Evolutionary conservation across 1,140 invertebrate genomes (phyloP).

Genomic region (Drosophila biarmipes): DNA sequence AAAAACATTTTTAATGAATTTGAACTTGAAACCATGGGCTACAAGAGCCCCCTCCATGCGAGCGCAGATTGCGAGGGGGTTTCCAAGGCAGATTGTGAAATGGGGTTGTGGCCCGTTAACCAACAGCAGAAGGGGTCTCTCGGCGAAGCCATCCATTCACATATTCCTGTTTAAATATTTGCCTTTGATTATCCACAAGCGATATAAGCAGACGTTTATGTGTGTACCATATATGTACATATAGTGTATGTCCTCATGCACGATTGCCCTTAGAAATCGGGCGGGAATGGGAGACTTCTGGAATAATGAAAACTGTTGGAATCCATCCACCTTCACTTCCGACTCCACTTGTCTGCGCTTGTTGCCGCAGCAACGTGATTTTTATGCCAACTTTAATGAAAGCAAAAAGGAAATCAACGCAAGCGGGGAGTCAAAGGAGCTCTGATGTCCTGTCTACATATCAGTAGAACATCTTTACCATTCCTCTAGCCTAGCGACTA

Average conservation of each 20-base stretch:
- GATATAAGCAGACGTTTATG: slow-evolving; percentile 42
- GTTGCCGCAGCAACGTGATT: slow-evolving; percentile 68
- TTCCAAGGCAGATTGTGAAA: slow-evolving; percentile 8
- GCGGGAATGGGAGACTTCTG: background rate
- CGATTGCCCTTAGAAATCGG: slow-evolving; percentile 32
- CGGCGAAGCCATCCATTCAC: slow-evolving; percentile 18
- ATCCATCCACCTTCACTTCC: slow-evolving; percentile 1
- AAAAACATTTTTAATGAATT: slow-evolving; percentile 51
- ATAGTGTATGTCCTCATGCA: slow-evolving; percentile 20
- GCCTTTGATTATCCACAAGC: slow-evolving; percentile 76
- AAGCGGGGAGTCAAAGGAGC: background rate
- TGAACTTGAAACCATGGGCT: slow-evolving; percentile 39
- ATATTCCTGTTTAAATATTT: slow-evolving; percentile 79
- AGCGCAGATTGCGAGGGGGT: background rate
- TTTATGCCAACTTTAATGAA: slow-evolving; percentile 72
- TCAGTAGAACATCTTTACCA: slow-evolving; percentile 12
- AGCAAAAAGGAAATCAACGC: slow-evolving; percentile 54
- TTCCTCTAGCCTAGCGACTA: slow-evolving; percentile 4
- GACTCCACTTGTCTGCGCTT: slow-evolving; percentile 19
- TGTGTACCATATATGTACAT: background rate
- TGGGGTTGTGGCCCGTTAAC: slow-evolving; percentile 3
- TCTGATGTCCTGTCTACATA: background rate
- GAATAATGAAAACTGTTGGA: slow-evolving; percentile 44
- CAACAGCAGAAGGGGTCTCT: background rate
- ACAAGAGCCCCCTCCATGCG: background rate